phyloP scores from a whole-genome alignment of 2,797 vertebrate species.

The Carduelis carduelis region DNA sequence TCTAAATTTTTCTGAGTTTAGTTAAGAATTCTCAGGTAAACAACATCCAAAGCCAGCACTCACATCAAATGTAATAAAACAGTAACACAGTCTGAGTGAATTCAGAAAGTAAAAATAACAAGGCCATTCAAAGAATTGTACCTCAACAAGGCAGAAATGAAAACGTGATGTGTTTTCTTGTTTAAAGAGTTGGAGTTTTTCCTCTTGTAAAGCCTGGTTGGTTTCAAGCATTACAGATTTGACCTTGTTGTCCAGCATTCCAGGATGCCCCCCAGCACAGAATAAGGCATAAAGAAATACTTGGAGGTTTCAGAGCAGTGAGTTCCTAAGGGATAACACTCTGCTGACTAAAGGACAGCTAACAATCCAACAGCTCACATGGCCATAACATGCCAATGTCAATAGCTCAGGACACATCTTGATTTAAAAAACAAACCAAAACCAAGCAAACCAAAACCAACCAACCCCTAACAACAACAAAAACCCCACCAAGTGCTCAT shows the following conservation, averaged over 20 bases:
- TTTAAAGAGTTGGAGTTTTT: neutral
- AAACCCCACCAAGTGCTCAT: neutral
- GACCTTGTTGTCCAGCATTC: neutral
- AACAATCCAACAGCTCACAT: neutral
- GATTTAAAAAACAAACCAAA: neutral
- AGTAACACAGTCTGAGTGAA: neutral
- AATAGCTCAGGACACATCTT: neutral
- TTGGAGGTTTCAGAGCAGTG: neutral
- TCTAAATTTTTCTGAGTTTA: neutral
- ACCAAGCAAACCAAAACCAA: neutral
- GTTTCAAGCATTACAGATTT: neutral
- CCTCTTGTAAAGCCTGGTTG: fast-evolving
- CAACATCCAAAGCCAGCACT: neutral
- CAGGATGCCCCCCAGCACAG: neutral
- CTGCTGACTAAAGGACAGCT: neutral
- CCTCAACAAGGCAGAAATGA: neutral
- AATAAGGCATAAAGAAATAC: neutral
- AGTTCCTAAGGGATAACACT: neutral
- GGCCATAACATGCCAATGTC: neutral
- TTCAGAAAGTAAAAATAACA: neutral
- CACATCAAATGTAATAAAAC: neutral
- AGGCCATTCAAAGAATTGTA: neutral
- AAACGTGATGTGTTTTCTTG: neutral
- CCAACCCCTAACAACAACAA: neutral
- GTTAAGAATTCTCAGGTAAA: neutral